These are phyloP conservation scores for Muscicapa striata DNA, from an alignment of 2,797 vertebrate genomes.

Conservation along the genomic window DNA sequence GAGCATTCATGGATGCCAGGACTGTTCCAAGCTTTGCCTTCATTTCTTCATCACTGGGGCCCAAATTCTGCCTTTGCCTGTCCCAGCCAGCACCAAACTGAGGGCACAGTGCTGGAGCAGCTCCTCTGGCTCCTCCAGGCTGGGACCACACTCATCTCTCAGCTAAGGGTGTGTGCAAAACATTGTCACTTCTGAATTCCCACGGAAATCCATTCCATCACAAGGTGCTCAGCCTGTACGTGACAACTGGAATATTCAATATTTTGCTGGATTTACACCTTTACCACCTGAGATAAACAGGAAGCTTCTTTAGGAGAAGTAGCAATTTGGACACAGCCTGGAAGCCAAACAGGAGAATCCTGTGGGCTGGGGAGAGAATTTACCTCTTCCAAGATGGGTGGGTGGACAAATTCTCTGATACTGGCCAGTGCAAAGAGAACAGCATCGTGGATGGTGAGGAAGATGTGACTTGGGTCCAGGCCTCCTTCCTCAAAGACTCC, in stretches of 20 bases:
- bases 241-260: background rate
- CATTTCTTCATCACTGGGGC: background rate
- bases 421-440: slow-evolving; percentile 84
- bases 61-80: background rate
- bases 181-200: background rate
- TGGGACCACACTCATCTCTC: background rate
- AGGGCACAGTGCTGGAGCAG: background rate
- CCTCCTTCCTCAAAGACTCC: slow-evolving; percentile 88
- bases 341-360: background rate
- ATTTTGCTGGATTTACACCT: background rate
- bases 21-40: background rate
- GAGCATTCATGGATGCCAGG: background rate
- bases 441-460: slow-evolving; percentile 88
- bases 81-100: background rate
- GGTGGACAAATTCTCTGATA: slow-evolving; percentile 8
- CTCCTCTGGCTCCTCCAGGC: background rate
- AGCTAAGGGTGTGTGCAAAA: background rate
- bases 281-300: background rate
- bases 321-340: background rate
- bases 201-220: background rate
- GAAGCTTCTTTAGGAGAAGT: background rate
- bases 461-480: slow-evolving; percentile 81
- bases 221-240: rapidly evolving
- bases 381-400: slow-evolving; percentile 62
- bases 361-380: background rate